Evolutionary conservation across 2,113 vertebrate species (phyloP).

Genomic region (Lophius piscatorius): DNA sequence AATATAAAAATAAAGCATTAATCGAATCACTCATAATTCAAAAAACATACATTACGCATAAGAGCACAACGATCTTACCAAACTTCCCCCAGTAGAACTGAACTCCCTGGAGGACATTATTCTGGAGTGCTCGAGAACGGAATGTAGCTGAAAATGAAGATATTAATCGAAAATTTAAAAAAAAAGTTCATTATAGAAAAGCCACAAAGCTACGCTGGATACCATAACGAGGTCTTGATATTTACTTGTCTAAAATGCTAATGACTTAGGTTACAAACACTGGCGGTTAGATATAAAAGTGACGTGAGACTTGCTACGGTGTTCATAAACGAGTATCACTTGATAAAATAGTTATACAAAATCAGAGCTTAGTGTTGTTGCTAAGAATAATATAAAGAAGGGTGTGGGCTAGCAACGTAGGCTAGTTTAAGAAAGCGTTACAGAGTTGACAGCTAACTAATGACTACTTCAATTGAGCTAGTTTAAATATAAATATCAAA

Average conservation of each 20-base stretch:
- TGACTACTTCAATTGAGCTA: too few species aligned
- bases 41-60: not conserved
- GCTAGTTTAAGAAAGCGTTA: not conserved
- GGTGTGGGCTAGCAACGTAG: not conserved
- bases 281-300: too few species aligned
- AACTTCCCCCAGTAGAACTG: conserved; percentile 21
- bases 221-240: not conserved
- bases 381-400: not conserved
- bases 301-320: not conserved
- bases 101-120: conserved; percentile 50
- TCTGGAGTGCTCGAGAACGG: conserved; percentile 2
- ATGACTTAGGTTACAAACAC: not conserved
- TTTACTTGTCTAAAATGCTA: not conserved
- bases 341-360: too few species aligned
- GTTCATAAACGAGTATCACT: not conserved
- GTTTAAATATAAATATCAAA: not conserved
- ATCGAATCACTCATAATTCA: not conserved
- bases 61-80: conserved; percentile 46
- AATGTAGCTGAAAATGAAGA: conserved; percentile 10
- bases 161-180: not conserved
- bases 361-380: not conserved
- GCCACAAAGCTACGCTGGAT: too few species aligned
- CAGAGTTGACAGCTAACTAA: not conserved
- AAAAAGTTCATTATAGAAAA: too few species aligned
- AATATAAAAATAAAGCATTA: not conserved